Conservation (phyloP, 1,140 invertebrate species). For the Leptopilina boulardi region DNA sequence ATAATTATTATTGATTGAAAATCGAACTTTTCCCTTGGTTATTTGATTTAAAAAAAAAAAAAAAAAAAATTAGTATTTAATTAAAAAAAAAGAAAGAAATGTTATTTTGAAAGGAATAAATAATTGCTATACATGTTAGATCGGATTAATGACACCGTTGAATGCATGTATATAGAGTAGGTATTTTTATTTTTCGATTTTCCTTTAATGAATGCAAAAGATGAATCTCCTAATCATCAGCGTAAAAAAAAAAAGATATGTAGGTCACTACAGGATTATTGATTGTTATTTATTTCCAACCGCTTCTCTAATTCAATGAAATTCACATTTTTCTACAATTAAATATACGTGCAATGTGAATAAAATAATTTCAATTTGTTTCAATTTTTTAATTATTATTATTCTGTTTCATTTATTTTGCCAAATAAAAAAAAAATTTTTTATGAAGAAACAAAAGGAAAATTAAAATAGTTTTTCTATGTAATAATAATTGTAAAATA, state of each 20-base stretch:
- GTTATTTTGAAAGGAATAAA: not conserved
- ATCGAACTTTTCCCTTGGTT: no score
- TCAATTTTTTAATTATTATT: no score
- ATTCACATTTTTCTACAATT: constrained; percentile 28
- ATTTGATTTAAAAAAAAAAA: no score
- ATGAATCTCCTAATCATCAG: not conserved
- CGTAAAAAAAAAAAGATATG: not conserved
- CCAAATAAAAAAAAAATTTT: no score
- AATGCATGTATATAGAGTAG: not conserved
- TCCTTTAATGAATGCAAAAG: not conserved
- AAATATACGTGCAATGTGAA: no score
- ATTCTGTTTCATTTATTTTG: no score
- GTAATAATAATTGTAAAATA: no score
- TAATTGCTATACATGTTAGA: not conserved
- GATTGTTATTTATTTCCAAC: constrained; percentile 18
- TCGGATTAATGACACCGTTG: not conserved
- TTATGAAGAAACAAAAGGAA: no score
- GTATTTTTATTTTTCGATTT: not conserved
- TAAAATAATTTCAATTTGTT: no score
- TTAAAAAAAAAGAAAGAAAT: not conserved
- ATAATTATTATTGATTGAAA: no score
- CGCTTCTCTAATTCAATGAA: constrained; percentile 32
- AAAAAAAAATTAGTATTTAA: no score
- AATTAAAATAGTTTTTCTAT: no score
- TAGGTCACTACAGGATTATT: not conserved